Percentiles rank a stretch among this genome's conserved stretches.
These are phyloP conservation scores for Heliconius ismenius DNA, from an alignment of 2,888 invertebrate genomes.

Conservation along the genomic window DNA sequence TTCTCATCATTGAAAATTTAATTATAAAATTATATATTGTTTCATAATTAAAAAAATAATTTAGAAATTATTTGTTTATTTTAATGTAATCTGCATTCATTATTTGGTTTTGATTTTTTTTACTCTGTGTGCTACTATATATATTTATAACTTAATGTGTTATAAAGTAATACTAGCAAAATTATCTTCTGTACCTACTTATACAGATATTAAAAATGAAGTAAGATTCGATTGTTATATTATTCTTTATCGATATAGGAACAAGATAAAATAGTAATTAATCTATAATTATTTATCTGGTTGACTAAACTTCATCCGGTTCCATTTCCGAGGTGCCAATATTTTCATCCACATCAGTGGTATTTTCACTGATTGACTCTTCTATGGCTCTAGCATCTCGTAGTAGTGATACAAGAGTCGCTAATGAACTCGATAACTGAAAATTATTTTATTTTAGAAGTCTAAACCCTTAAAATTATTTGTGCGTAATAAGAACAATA, in stretches of 20 bases:
- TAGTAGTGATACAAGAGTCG: conserved; percentile 56
- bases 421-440: conserved; percentile 64
- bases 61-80: not conserved
- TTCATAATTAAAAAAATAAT: not conserved
- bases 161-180: no score
- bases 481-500: no score
- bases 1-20: not conserved
- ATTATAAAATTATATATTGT: not conserved
- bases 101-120: no score
- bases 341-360: conserved; percentile 40
- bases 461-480: no score
- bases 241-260: not conserved
- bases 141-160: no score
- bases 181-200: no score
- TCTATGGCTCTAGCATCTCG: conserved; percentile 58
- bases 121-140: no score
- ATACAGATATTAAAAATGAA: not conserved
- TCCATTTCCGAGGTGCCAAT: conserved; percentile 48
- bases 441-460: conserved; percentile 1
- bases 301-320: conserved; percentile 66
- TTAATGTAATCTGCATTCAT: not conserved
- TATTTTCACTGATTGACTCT: conserved; percentile 44
- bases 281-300: not conserved
- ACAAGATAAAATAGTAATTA: not conserved
- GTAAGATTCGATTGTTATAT: not conserved